Percentiles rank a stretch among this genome's conserved stretches.
Evolutionary conservation across 2,113 vertebrate genomes (phyloP).

Genomic region (Sphaerodactylus townsendi): DNA sequence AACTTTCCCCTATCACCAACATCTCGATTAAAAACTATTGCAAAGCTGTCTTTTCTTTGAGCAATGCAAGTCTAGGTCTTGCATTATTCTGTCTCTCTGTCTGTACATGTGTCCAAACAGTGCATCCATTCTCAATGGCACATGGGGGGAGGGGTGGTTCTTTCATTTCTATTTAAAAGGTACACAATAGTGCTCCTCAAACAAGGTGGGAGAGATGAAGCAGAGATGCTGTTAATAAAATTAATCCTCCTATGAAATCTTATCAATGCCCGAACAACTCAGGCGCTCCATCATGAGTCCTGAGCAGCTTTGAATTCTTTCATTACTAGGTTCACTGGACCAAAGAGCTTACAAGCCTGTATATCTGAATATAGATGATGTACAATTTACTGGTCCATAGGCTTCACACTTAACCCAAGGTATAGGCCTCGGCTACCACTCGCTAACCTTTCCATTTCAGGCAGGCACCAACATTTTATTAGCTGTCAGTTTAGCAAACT

Average conservation of each 20-base stretch:
- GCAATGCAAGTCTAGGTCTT: not conserved
- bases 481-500: conserved; percentile 49
- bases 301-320: conserved; percentile 37
- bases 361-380: conserved; percentile 53
- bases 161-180: not conserved
- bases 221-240: conserved; percentile 38
- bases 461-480: conserved; percentile 49
- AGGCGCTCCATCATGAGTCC: conserved; percentile 38
- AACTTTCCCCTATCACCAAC: not conserved
- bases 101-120: not conserved
- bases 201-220: conserved; percentile 11
- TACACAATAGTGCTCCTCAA: not conserved
- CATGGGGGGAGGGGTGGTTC: not conserved
- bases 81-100: conserved; percentile 1
- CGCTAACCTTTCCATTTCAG: conserved; percentile 56
- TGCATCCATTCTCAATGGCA: not conserved
- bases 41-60: not conserved
- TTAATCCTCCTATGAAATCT: conserved; percentile 58
- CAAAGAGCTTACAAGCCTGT: conserved; percentile 50
- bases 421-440: conserved; percentile 47
- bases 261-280: conserved; percentile 22
- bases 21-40: not conserved
- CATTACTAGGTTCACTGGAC: conserved; percentile 63
- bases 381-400: conserved; percentile 14
- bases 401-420: conserved; percentile 60